Evolutionary conservation across 92 coral and sea anemone genomes (phyloP), one percentile per base, ranked within the genome.

Genomic region (Blastomussa wellsi): DNA sequence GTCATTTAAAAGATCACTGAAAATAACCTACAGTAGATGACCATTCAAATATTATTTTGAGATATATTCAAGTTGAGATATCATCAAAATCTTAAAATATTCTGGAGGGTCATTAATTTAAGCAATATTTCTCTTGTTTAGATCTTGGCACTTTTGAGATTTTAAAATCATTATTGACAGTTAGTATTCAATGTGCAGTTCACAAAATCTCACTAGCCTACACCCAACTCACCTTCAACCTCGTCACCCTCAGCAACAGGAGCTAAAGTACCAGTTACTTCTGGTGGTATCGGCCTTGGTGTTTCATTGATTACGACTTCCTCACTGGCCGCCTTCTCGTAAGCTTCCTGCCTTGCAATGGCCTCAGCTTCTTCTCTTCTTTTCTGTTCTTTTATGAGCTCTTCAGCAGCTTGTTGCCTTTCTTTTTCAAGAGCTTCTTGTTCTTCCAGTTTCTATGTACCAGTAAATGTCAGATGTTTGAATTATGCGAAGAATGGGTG

Each of bases 271-370:
- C 88, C 92, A 22, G 90, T 91, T 7, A 96, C 88, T 72, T 96
- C 99, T n/a, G 98, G 98, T 17, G 99, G 99, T 74, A 96, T 93
- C 31, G 98, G 99, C 62, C 99, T 86, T 15, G 98, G 96, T 37
- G 91, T 84, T 47, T 59, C 79, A 77, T 93, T 96, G 68, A 92
- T 73, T 0, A 89, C 90, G 16, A 91, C 95, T 53, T 95, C 97
- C 84, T 93, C 94, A 47, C 80, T 79, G 1, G 95, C 98, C 29
- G 95, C 98, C 79, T 90, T 94, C 79, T 93, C 98, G 79, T 74
- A 93, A 9, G 87, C 93, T 80, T 92, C 99, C 83, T 94, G 94
- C 38, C 91, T 88, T 10, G 97, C 97, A 77, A 96, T 92, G 4
- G 75, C 70, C 72, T 96, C 98, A 44, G 98, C 99, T 82, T 96